Evolutionary conservation across 92 coral and sea anemone species (phyloP), one percentile per base, ranked within the genome.

Genomic region (Phenganax subtilis): DNA sequence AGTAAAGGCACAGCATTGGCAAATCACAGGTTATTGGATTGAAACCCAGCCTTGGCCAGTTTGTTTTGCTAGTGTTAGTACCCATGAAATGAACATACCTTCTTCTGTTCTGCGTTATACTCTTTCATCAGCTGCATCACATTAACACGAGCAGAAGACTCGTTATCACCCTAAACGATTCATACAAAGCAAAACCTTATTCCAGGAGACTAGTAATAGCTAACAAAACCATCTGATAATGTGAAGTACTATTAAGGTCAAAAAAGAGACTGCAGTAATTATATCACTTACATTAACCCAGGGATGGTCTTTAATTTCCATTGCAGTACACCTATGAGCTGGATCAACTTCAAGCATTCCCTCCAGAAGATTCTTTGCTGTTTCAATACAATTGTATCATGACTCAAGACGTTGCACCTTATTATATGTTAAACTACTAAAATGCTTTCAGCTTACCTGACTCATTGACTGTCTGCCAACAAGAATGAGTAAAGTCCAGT

Each of bases 261-360:
- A 37, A 37, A 37, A 37, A 37, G 47, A 0, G 5, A 37, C 47
- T 37, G 47, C 47, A 37, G 47, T 2, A 37, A 37, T 5, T 1
- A 37, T 37, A 57, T 1, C 3, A 64, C 91, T 71, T 84, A 93
- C 98, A 55, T 91, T 91, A 27, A 93, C 91, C 98, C 98, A 93
- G 6, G 98, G 98, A 79, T 93, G 97, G 80, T 86, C 91, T 55
- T 92, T 81, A 51, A 93, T 86, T 71, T 93, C 98, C 72, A 92
- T 93, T 27, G 98, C 98, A 20, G 98, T 93, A 51, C 90, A 85
- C 51, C 98, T 86, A 80, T 93, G 90, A 3, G 98, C 98, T 77
- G 98, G 98, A 89, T 93, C 98, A 61, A 93, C 97, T 79, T 94
- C 92, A 25, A 94, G 88, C 98, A 94, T 94, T 57, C 98, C 98